Base-by-base conservation (phyloP, 2,113 vertebrate genomes). In the Cryptomyrus ogoouensis region DNA sequence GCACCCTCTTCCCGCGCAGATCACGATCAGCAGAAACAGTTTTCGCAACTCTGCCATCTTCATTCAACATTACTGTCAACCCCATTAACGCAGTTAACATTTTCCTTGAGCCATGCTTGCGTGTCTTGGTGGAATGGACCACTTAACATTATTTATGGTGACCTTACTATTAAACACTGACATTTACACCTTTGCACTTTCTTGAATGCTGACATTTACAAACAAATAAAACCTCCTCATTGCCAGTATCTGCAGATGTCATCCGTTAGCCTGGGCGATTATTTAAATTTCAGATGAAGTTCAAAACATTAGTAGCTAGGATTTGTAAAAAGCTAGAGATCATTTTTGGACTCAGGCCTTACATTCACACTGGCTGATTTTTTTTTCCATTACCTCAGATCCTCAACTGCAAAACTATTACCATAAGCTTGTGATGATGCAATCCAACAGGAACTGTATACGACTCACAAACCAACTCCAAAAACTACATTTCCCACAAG, bases 61-160 rank as follows among this genome's bases (percentile, higher is more conserved):
- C 74, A 42, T 39, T 80, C 35, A 42, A 80, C 35, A 42, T 80
- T 80, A 80, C 31, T 80, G 74, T 42, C 74, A 35, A 17, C 74
- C 15, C 15, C 31, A 42, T n/a, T 80, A 39, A 39, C 74, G 6
- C 35, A 80, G 74, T 80, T 80, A 39, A 80, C 74, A 42, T 80
- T 17, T 80, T 42, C 35, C 74, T 80, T 19, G 13, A 80, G 31
- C 35, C 74, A 80, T 80, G 74, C 35, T 42, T 39, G 15, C 17
- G 35, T 42, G 74, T 7, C 13, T 35, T 39, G 74, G 13, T 42
- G 35, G 74, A 80, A 80, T 42, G 35, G 74, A 80, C 31, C 35
- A 80, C 74, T 80, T 80, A 80, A 80, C 74, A 80, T 80, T 80
- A 42, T 80, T 80, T 80, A 80, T 35, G 74, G 74, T 42, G 74